Base-by-base conservation (phyloP, 2,888 invertebrate genomes). In the Deilephila elpenor region DNA sequence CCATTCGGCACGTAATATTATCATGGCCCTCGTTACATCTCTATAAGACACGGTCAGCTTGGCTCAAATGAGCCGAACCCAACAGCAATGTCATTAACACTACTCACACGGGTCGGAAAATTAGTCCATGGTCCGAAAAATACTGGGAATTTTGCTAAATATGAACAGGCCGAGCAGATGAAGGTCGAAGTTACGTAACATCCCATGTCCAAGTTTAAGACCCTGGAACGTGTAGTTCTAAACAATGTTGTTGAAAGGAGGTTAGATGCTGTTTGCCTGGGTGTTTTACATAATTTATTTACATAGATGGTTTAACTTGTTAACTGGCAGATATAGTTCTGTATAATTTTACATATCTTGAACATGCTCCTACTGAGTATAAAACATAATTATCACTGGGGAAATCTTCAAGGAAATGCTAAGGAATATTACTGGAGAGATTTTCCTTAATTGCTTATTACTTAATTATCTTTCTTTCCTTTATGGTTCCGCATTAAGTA, bases 11-110 rank as follows among this genome's bases (percentile, higher is more conserved):
- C 76, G 75, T 78, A 75, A 77, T 78, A 78, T 74, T 74, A 76
- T 75, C 72, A 79, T 75, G 74, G 71, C 56, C 44, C 34, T 61
- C 73, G 78, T 82, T 76, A 78, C 72, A 75, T 64, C 60, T 70
- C 60, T 79, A 75, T 77, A 74, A 74, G 78, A 79, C 77, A 78
- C 77, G 74, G 79, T 77, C 75, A 74, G 77, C 53, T 74, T 72
- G 79, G 75, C 74, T 75, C 77, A 82, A 84, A 86, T 85, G 82
- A 80, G 78, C 82, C 81, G 76, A 77, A 83, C 81, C 81, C 83
- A 86, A 86, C 83, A 82, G 79, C 78, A 73, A 78, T 74, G 71
- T 78, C 84, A 83, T 86, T 86, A 84, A 78, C 83, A 82, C 78
- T 80, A 82, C 78, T 82, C 80, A 79, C 81, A 80, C 82, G 79